Evolutionary conservation across 1,140 invertebrate species (phyloP), one percentile per base, ranked within the genome.

Genomic region (Papilio helenus): DNA sequence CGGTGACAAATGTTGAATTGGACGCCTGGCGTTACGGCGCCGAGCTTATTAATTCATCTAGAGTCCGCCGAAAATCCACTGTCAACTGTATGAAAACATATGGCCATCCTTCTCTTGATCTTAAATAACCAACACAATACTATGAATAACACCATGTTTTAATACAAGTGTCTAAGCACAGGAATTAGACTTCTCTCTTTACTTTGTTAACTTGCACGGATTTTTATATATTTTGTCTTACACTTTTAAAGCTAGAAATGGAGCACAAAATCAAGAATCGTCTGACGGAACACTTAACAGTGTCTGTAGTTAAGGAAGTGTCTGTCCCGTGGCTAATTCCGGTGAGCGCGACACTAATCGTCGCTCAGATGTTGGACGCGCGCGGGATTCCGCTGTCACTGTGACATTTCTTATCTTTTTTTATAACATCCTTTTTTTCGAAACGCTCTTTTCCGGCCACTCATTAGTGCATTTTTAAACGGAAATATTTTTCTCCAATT

Each of bases 1-100:
- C 91, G 88, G 89, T 93, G 92, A 94, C 92, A 93, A 94, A 94
- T 93, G 90, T 90, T 85, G 86, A 87, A 89, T 90, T 85, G 86
- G 88, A 81, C 82, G 85, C 87, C 89, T 87, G 87, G 88, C 86
- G 86, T 88, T 85, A 87, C 86, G 85, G 88, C 90, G 88, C 88
- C 84, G 85, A 87, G 86, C 82, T 86, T 88, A 91, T 91, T 92
- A 90, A 92, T 93, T 89, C 90, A 92, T 87, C 84, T 85, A 80
- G 83, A 83, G 86, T 83, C 82, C 81, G 83, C 83, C 80, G 79
- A 84, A 87, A 85, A 83, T 87, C 10, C 26, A 55, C 51, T 7
- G n/a, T 55, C 4, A n/a, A 55, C 7, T n/a, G 51, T 55, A 51
- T 55, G 3, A 9, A 55, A 20, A 55, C n/a, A 55, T 20, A 18